A percentile compares a stretch with the other conserved stretches of the same genome.
Conservation (phyloP, 2,797 vertebrate species). For the Etheostoma perlongum region DNA sequence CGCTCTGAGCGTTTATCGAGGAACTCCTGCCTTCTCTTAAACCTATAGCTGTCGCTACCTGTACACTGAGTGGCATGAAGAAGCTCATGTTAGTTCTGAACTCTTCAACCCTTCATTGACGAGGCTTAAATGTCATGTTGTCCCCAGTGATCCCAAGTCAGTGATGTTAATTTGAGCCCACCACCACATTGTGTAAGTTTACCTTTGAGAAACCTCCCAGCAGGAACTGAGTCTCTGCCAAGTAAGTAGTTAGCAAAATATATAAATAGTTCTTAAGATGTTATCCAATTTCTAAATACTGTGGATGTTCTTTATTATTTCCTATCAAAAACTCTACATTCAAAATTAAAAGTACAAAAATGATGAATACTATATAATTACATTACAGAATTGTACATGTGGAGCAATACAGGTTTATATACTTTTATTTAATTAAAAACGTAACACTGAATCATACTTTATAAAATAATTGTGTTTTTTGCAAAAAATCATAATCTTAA, state of each 20-base stretch:
- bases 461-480: too few species aligned
- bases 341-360: background rate
- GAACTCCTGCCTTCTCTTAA: background rate
- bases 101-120: background rate
- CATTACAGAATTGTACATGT: too few species aligned
- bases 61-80: background rate
- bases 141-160: background rate
- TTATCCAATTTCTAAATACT: background rate
- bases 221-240: background rate
- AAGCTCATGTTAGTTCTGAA: background rate
- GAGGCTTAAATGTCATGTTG: background rate
- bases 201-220: background rate
- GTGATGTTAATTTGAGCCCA: background rate
- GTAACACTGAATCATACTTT: too few species aligned
- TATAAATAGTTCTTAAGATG: slow-evolving; percentile 13
- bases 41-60: background rate
- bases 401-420: too few species aligned
- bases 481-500: too few species aligned
- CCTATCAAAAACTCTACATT: too few species aligned
- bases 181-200: background rate
- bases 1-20: background rate
- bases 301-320: background rate
- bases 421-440: too few species aligned
- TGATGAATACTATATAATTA: background rate
- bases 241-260: background rate